phyloP scores from a whole-genome alignment of 2,888 invertebrate genomes.

The Onthophagus sagittarius region DNA sequence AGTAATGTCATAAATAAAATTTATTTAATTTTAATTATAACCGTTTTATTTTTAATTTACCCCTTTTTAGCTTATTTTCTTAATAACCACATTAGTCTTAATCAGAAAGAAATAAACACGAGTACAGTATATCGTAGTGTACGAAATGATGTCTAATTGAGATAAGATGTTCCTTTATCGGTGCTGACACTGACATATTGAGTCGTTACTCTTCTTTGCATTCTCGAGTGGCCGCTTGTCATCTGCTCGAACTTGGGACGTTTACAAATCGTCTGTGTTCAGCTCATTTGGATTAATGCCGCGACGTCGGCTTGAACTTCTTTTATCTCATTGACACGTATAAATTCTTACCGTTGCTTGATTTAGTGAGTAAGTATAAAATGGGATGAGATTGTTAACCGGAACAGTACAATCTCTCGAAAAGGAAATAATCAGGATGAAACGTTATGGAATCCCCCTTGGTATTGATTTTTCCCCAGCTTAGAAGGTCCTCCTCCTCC shows the following conservation, averaged over 20 bases:
- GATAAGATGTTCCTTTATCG: conserved; percentile 1
- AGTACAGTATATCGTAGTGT: background rate
- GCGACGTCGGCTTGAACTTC: background rate
- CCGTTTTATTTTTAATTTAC: conserved; percentile 13
- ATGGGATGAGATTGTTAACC: background rate
- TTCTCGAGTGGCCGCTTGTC: conserved; percentile 5
- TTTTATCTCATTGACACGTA: background rate
- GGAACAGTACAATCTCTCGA: background rate
- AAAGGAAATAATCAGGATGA: background rate
- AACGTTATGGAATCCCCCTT: background rate
- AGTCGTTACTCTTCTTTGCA: conserved; percentile 5
- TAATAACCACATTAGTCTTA: background rate
- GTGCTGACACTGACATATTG: conserved; percentile 2
- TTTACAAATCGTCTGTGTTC: background rate
- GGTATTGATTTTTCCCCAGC: background rate
- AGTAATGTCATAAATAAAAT: conserved; percentile 44
- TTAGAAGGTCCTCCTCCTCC: too few species aligned
- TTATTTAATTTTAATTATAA: conserved; percentile 38
- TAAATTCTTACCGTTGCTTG: background rate
- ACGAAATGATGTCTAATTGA: background rate
- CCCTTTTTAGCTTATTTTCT: background rate
- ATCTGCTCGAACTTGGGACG: conserved; percentile 1
- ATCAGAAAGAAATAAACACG: background rate
- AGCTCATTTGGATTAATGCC: background rate
- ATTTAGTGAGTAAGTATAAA: background rate